phyloP scores from a whole-genome alignment of 1,140 invertebrate genomes.

The Calephelis virginiensis region DNA sequence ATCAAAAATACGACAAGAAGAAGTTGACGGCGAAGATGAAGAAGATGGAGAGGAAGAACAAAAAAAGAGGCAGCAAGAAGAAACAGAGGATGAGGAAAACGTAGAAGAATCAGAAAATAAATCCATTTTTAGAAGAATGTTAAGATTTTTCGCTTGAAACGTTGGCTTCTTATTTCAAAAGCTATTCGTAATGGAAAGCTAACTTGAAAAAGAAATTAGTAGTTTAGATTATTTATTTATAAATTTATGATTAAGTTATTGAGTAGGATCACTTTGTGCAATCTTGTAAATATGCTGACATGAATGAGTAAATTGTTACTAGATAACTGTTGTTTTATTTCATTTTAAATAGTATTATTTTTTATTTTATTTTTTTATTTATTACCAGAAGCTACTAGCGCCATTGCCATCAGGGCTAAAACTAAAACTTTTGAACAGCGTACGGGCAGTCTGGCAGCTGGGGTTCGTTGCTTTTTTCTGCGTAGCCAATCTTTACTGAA shows the following conservation, averaged over 20 bases:
- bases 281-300: constrained; percentile 68
- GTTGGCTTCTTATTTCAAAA: constrained; percentile 43
- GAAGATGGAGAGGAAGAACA: constrained; percentile 24
- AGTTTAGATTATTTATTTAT: constrained; percentile 37
- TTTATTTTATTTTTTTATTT: too few species aligned
- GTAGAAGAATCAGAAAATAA: constrained; percentile 26
- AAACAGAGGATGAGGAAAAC: constrained; percentile 22
- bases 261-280: constrained; percentile 64
- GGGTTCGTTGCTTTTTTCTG: too few species aligned
- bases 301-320: constrained; percentile 39
- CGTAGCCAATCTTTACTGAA: too few species aligned
- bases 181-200: constrained; percentile 47
- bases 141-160: constrained; percentile 41
- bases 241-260: constrained; percentile 46
- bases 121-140: constrained; percentile 41
- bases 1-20: constrained; percentile 22
- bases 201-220: constrained; percentile 45
- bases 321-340: constrained; percentile 19
- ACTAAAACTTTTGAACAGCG: too few species aligned
- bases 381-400: neutral
- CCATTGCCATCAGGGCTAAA: too few species aligned
- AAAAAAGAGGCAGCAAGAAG: constrained; percentile 21
- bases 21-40: constrained; percentile 21
- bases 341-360: neutral
- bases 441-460: too few species aligned